phyloP scores from a whole-genome alignment of 2,797 vertebrate genomes.

The Alfaro cultratus region DNA sequence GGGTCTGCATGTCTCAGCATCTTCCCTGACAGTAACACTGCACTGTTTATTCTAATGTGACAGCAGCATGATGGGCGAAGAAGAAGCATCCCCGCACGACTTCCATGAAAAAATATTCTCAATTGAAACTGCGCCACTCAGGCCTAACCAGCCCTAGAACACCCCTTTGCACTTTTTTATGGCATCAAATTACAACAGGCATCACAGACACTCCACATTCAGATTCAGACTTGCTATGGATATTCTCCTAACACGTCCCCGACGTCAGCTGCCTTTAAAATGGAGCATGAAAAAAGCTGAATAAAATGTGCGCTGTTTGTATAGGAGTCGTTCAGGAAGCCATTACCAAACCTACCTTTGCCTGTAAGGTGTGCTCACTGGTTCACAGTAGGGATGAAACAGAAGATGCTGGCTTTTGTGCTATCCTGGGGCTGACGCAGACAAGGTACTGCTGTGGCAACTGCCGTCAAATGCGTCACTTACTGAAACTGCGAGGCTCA shows the following conservation, averaged over 20 bases:
- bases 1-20: slow-evolving; percentile 12
- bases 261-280: not conserved
- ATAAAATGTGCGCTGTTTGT: not conserved
- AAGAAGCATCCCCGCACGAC: slow-evolving; percentile 4
- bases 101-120: not conserved
- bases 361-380: slow-evolving; percentile 11
- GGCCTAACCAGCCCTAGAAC: slow-evolving; percentile 41
- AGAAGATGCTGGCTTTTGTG: slow-evolving; percentile 34
- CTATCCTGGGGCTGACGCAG: slow-evolving; percentile 14
- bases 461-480: slow-evolving; percentile 39
- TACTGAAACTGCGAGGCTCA: not conserved
- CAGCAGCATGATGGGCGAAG: slow-evolving; percentile 10
- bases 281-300: not conserved
- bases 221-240: not conserved
- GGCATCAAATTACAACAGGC: slow-evolving; percentile 21
- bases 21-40: not conserved
- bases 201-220: not conserved
- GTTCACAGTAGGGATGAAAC: slow-evolving; percentile 12
- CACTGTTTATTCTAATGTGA: slow-evolving; percentile 6
- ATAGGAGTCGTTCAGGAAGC: not conserved
- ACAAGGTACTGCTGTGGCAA: slow-evolving; percentile 1
- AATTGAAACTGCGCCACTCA: slow-evolving; percentile 66
- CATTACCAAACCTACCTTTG: slow-evolving; percentile 21
- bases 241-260: slow-evolving; percentile 8
- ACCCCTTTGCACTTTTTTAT: not conserved